Evolutionary conservation across 2,888 invertebrate species (phyloP).

Genomic region (Oscheius sp.): DNA sequence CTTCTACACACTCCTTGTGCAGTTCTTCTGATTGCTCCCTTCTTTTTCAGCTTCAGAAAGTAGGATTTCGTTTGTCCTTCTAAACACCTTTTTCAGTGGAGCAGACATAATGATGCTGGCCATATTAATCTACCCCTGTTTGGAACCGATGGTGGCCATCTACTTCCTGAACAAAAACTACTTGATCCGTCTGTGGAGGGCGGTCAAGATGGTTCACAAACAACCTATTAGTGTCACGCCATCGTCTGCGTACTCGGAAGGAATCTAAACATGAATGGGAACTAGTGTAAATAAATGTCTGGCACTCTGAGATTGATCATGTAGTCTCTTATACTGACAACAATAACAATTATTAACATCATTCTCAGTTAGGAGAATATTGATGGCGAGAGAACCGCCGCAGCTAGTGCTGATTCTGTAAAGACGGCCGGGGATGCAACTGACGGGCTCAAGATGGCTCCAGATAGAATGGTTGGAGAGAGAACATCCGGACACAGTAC

Average conservation of each 20-base stretch:
- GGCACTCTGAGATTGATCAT: background rate
- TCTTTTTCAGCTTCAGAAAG: constrained; percentile 5
- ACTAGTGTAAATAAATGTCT: background rate
- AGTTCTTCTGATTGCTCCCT: constrained; percentile 10
- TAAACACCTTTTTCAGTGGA: background rate
- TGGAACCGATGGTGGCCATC: constrained; percentile 15
- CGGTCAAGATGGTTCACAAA: background rate
- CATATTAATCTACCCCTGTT: constrained; percentile 8
- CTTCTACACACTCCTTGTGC: constrained; percentile 27
- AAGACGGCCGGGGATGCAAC: constrained; percentile 61
- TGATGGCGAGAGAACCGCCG: constrained; percentile 58
- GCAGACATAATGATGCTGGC: constrained; percentile 18
- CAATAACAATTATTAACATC: constrained; percentile 8
- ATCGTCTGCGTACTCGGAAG: background rate
- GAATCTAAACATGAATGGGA: background rate
- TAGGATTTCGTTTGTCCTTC: background rate
- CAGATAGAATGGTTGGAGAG: constrained; percentile 60
- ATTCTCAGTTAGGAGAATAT: constrained; percentile 11
- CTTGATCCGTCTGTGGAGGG: background rate
- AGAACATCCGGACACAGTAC: constrained; percentile 55
- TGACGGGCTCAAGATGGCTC: constrained; percentile 51
- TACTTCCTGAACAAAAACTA: background rate
- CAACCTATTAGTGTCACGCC: background rate
- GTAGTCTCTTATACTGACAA: background rate
- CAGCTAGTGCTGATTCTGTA: constrained; percentile 60